Percentiles rank a stretch among this genome's conserved stretches.
These are phyloP conservation scores for Leptinotarsa lineolata DNA, from an alignment of 1,140 invertebrate species.

Conservation along the genomic window DNA sequence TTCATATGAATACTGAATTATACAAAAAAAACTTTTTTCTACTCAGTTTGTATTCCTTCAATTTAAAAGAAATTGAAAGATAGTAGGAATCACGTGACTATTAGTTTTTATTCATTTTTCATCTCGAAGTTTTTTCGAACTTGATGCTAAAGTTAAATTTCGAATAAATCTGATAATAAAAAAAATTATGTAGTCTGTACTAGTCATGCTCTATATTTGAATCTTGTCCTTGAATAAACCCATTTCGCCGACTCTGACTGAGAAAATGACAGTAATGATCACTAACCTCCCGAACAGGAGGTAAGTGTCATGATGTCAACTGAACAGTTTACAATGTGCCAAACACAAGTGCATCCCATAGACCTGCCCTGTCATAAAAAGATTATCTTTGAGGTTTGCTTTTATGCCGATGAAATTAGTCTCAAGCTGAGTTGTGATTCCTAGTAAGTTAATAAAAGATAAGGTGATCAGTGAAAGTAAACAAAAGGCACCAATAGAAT, in stretches of 20 bases:
- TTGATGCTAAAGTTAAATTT: too few relatives aligned
- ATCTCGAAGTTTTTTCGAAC: too few relatives aligned
- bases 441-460: constrained; percentile 1
- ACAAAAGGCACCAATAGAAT: not conserved
- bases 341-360: constrained; percentile 18
- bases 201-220: too few relatives aligned
- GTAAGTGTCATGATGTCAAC: constrained; percentile 13
- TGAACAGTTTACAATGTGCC: constrained; percentile 21
- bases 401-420: not conserved
- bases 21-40: too few relatives aligned
- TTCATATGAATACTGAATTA: too few relatives aligned
- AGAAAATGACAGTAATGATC: constrained; percentile 19
- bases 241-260: not conserved
- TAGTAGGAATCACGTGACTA: too few relatives aligned
- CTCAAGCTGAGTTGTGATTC: constrained; percentile 9
- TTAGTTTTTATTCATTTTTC: too few relatives aligned
- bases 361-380: constrained; percentile 21
- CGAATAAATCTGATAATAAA: too few relatives aligned
- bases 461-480: not conserved
- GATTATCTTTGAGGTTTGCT: constrained; percentile 4
- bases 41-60: too few relatives aligned
- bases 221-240: not conserved
- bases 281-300: not conserved
- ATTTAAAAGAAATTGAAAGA: too few relatives aligned
- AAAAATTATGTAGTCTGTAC: too few relatives aligned